phyloP scores from a whole-genome alignment of 2,113 vertebrate genomes.

The Cebidichthys violaceus region DNA sequence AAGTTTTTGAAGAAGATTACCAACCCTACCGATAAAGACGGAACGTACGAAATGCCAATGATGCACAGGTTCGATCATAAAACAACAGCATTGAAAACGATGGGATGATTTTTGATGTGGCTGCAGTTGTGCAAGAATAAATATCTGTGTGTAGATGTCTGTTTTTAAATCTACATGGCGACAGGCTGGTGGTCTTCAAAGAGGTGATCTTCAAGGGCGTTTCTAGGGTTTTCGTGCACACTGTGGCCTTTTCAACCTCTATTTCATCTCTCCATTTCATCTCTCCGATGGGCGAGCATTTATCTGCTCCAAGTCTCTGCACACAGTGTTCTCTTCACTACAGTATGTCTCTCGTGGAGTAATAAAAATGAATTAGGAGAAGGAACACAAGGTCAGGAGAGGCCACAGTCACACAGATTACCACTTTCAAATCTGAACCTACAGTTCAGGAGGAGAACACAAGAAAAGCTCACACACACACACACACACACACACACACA shows the following conservation, averaged over 20 bases:
- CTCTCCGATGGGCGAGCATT: background rate
- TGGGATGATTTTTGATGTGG: background rate
- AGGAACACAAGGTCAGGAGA: constrained; percentile 24
- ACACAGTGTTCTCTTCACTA: background rate
- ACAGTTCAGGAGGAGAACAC: background rate
- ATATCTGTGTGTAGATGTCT: background rate
- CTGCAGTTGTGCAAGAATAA: background rate
- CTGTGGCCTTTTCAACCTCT: constrained; percentile 18
- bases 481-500: background rate
- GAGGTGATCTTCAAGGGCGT: constrained; percentile 16
- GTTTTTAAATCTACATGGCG: background rate
- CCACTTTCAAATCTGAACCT: background rate
- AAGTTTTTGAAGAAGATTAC: no score
- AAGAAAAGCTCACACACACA: background rate
- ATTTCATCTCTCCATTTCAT: constrained; percentile 1
- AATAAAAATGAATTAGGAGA: constrained; percentile 1
- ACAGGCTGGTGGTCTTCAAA: background rate
- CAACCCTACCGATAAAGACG: no score
- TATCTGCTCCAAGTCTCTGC: background rate
- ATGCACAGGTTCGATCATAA: background rate
- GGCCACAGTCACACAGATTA: background rate
- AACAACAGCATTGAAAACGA: background rate
- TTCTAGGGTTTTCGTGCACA: constrained; percentile 7
- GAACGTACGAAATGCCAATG: background rate
- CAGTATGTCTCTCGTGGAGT: background rate